phyloP scores from a whole-genome alignment of 2,797 vertebrate species.

The Pseudocheirus occidentalis region DNA sequence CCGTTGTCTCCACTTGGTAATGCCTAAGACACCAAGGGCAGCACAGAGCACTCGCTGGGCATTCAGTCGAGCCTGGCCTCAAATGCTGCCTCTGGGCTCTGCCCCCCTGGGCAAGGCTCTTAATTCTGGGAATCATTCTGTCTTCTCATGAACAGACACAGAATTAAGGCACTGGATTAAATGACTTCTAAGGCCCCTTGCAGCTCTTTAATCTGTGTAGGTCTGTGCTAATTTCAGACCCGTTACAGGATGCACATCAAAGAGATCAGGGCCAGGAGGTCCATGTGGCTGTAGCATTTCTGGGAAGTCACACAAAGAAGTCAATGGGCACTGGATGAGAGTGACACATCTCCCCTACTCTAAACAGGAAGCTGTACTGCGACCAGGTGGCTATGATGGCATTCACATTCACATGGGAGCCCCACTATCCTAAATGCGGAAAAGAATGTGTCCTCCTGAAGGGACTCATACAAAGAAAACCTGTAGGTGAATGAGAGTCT shows the following conservation, averaged over 20 bases:
- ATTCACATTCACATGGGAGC: neutral
- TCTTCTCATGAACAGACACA: neutral
- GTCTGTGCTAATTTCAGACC: neutral
- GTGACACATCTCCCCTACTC: neutral
- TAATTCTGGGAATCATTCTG: neutral
- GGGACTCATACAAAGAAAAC: neutral
- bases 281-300: neutral
- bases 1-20: neutral
- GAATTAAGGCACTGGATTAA: neutral
- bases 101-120: neutral
- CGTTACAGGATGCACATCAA: neutral
- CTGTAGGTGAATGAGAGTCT: neutral
- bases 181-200: neutral
- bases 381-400: no score
- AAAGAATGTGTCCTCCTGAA: neutral
- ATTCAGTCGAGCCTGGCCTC: neutral
- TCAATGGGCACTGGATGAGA: neutral
- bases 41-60: no score
- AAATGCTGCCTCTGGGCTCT: neutral
- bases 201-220: neutral
- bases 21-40: neutral
- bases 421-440: neutral
- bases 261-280: neutral
- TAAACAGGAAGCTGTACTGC: neutral
- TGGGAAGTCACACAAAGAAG: neutral